These are phyloP conservation scores for Platycheirus rosarum DNA, from an alignment of 2,888 invertebrate genomes.

Conservation along the genomic window DNA sequence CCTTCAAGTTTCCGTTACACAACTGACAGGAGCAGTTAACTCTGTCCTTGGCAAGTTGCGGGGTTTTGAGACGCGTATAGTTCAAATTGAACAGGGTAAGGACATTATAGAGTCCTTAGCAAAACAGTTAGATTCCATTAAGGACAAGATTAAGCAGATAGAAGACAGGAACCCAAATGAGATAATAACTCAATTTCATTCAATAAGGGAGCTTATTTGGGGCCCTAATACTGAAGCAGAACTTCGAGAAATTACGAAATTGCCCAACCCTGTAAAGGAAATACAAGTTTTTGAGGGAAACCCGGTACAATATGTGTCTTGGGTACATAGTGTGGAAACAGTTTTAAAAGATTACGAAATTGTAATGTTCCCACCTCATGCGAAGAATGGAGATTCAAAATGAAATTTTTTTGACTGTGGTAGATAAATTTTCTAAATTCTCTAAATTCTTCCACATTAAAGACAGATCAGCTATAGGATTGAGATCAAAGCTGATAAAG, in stretches of 20 bases:
- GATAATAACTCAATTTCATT: not conserved
- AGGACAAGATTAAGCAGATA: not conserved
- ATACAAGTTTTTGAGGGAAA: constrained; percentile 57
- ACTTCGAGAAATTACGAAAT: constrained; percentile 10
- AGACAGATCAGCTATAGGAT: constrained; percentile 37
- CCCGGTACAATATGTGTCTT: constrained; percentile 63
- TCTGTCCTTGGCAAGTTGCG: constrained; percentile 32
- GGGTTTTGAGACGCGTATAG: constrained; percentile 12
- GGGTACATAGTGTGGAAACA: constrained; percentile 57
- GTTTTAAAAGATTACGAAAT: constrained; percentile 59
- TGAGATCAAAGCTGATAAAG: constrained; percentile 56
- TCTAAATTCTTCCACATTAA: constrained; percentile 62
- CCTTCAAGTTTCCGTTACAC: constrained; percentile 22
- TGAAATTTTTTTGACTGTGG: constrained; percentile 52
- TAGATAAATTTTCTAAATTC: constrained; percentile 67
- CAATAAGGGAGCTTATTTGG: not conserved
- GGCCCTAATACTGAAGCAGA: constrained; percentile 9
- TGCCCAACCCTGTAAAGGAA: constrained; percentile 59
- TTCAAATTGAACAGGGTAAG: constrained; percentile 4
- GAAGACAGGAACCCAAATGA: not conserved
- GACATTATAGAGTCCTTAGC: not conserved
- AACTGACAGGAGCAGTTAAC: constrained; percentile 32
- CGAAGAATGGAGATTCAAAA: constrained; percentile 44
- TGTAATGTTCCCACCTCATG: constrained; percentile 28
- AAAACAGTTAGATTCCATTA: constrained; percentile 1